These are phyloP conservation scores for Theocolax elegans DNA, from an alignment of 1,140 invertebrate genomes.

Conservation along the genomic window DNA sequence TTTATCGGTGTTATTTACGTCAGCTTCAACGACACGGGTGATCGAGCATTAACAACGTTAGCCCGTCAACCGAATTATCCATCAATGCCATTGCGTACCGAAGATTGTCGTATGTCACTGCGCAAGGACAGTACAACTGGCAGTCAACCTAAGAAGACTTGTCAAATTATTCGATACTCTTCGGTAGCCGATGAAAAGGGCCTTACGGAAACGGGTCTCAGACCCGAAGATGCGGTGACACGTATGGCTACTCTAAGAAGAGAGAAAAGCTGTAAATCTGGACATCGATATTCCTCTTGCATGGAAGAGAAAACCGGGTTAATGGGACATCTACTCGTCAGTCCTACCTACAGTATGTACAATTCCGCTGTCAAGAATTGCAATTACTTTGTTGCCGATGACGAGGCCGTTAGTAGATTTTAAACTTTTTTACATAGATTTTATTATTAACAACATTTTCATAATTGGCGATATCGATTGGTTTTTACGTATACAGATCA, in stretches of 20 bases:
- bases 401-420: constrained; percentile 65
- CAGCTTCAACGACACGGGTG: constrained; percentile 66
- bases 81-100: constrained; percentile 62
- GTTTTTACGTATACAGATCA: too few species aligned
- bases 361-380: constrained; percentile 58
- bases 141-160: neutral
- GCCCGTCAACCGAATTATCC: constrained; percentile 64
- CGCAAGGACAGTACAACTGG: constrained; percentile 53
- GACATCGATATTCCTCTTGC: constrained; percentile 50
- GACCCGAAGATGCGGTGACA: neutral
- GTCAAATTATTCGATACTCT: constrained; percentile 25
- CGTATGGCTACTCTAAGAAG: constrained; percentile 7
- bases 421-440: constrained; percentile 41
- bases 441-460: too few species aligned
- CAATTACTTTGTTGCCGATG: constrained; percentile 62
- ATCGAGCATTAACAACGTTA: constrained; percentile 61
- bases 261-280: constrained; percentile 18
- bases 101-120: constrained; percentile 59
- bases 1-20: neutral
- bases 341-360: constrained; percentile 64
- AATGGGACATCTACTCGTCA: constrained; percentile 49
- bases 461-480: too few species aligned
- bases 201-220: neutral
- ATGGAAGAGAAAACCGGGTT: constrained; percentile 54
- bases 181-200: constrained; percentile 6